A percentile compares a stretch with the other conserved stretches of the same genome.
phyloP scores from a whole-genome alignment of 2,113 vertebrate species.

The Cyanocitta stelleri region DNA sequence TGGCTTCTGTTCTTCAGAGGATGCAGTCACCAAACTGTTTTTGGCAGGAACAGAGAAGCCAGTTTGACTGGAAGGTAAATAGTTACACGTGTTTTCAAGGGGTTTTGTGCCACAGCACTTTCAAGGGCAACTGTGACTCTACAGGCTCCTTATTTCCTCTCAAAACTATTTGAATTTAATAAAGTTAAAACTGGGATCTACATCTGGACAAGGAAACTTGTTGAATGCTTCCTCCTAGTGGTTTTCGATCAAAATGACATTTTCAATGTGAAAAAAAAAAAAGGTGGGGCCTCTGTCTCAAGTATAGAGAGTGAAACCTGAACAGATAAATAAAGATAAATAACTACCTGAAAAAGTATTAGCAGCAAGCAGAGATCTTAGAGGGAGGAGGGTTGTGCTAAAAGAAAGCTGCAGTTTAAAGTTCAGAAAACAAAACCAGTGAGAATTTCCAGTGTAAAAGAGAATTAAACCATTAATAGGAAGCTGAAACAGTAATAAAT shows the following conservation, averaged over 20 bases:
- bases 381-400: background rate
- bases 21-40: background rate
- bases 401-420: background rate
- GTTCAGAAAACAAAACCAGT: background rate
- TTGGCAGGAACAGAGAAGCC: background rate
- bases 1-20: background rate
- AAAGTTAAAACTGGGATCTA: background rate
- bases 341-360: background rate
- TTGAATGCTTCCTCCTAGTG: constrained; percentile 65
- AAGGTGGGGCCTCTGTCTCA: background rate
- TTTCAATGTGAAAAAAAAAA: background rate
- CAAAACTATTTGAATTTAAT: background rate
- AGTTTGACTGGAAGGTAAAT: background rate
- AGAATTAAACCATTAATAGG: background rate
- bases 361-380: background rate
- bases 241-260: constrained; percentile 24
- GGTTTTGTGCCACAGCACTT: background rate
- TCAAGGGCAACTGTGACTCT: background rate
- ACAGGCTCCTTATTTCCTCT: background rate
- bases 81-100: background rate
- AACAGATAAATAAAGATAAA: background rate
- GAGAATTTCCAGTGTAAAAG: background rate
- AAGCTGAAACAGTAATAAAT: background rate
- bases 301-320: background rate
- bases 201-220: constrained; percentile 5